phyloP scores from a whole-genome alignment of 2,888 invertebrate genomes.

The Oxycera nigricornis region DNA sequence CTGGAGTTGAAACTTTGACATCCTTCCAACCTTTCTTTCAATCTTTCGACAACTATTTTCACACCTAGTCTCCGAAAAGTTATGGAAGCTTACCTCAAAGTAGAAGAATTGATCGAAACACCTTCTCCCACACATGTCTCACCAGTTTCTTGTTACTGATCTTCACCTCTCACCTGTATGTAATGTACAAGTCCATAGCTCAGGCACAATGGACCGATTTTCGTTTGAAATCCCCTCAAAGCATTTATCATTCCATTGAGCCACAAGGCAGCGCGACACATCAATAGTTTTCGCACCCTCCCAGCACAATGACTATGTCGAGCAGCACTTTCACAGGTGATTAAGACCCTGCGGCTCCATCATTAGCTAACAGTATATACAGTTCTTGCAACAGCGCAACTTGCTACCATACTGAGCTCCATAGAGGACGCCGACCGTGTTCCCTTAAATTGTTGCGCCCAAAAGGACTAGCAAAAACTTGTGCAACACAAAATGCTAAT shows the following conservation, averaged over 20 bases:
- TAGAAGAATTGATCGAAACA: not conserved
- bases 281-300: conserved; percentile 37
- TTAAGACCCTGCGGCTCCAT: not conserved
- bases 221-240: conserved; percentile 25
- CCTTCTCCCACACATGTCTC: not conserved
- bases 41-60: too few species aligned
- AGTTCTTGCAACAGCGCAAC: not conserved
- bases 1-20: too few species aligned
- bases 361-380: too few species aligned
- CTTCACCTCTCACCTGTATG: not conserved
- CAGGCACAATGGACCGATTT: conserved; percentile 41
- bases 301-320: not conserved
- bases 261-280: conserved; percentile 32
- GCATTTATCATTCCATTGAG: conserved; percentile 18
- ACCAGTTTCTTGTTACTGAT: too few species aligned
- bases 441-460: not conserved
- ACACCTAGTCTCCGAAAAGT: too few species aligned
- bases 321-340: conserved; percentile 23
- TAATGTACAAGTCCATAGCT: too few species aligned
- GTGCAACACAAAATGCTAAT: conserved; percentile 45
- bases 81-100: too few species aligned
- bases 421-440: not conserved
- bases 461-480: conserved; percentile 37
- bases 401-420: not conserved
- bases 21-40: too few species aligned